Conservation (phyloP, 2,113 vertebrate species). For the Tilapia sparmanii region DNA sequence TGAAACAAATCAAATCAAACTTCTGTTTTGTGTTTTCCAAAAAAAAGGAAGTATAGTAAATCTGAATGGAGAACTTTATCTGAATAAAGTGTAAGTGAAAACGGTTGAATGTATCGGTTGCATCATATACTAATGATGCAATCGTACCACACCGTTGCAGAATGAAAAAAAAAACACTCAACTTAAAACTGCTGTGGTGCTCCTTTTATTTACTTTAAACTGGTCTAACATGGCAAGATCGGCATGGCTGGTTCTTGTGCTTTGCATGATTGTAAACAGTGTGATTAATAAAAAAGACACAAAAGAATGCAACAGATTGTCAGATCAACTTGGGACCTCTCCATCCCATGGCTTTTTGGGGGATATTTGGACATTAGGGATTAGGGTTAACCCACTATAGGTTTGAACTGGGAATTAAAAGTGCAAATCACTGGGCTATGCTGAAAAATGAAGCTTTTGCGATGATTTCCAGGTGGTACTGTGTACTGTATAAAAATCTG, state of each 20-base stretch:
- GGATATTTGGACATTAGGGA: not conserved
- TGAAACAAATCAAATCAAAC: not conserved
- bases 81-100: not conserved
- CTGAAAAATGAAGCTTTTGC: not conserved
- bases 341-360: not conserved
- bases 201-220: not conserved
- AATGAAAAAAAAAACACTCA: not conserved
- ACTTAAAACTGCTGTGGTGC: not conserved
- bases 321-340: not conserved
- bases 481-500: not conserved
- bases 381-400: not conserved
- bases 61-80: not conserved
- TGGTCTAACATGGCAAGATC: not conserved
- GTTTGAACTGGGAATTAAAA: not conserved
- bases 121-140: not conserved
- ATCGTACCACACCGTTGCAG: rapidly evolving
- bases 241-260: not conserved
- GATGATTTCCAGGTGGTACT: not conserved
- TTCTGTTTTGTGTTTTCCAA: not conserved
- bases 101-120: not conserved
- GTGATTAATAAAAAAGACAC: not conserved
- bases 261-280: not conserved
- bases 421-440: not conserved
- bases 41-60: not conserved
- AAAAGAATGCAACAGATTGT: not conserved